Percentiles rank a stretch among this genome's conserved stretches.
These are phyloP conservation scores for Ectemnius lituratus DNA, from an alignment of 2,888 invertebrate genomes.

Conservation along the genomic window DNA sequence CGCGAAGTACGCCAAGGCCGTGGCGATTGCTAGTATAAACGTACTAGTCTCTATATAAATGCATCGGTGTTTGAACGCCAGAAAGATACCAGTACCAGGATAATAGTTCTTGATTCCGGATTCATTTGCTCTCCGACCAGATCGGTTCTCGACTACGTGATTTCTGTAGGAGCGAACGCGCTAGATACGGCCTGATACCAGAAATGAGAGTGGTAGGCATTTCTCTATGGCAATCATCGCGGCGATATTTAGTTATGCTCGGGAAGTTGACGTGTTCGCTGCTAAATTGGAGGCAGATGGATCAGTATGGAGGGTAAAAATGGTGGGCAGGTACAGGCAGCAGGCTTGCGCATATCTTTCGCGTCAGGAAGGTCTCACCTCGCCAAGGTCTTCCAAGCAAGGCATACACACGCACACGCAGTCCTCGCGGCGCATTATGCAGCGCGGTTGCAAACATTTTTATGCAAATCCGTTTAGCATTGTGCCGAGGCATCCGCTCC, in stretches of 20 bases:
- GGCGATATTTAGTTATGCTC: neutral
- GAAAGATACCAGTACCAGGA: conserved; percentile 48
- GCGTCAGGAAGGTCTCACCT: conserved; percentile 64
- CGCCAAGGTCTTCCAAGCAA: conserved; percentile 59
- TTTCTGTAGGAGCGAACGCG: conserved; percentile 15
- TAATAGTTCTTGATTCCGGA: conserved; percentile 32
- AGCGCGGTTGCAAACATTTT: conserved; percentile 63
- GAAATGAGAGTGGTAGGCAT: no score
- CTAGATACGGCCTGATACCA: neutral
- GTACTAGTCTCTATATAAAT: no score
- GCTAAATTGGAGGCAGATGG: neutral
- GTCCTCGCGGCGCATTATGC: conserved; percentile 52
- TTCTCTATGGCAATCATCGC: no score
- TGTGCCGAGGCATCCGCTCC: conserved; percentile 56
- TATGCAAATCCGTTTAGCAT: conserved; percentile 69
- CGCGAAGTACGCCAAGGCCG: conserved; percentile 55
- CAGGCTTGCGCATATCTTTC: conserved; percentile 39
- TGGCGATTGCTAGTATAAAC: conserved; percentile 14
- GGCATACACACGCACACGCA: conserved; percentile 6
- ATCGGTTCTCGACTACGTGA: conserved; percentile 20
- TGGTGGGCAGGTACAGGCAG: conserved; percentile 48
- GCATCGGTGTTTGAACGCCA: conserved; percentile 16
- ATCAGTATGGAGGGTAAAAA: conserved; percentile 23
- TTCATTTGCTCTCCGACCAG: conserved; percentile 18
- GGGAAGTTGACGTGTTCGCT: neutral